Base-by-base conservation (phyloP, 2,888 invertebrate genomes). In the Coremacera marginata region DNA sequence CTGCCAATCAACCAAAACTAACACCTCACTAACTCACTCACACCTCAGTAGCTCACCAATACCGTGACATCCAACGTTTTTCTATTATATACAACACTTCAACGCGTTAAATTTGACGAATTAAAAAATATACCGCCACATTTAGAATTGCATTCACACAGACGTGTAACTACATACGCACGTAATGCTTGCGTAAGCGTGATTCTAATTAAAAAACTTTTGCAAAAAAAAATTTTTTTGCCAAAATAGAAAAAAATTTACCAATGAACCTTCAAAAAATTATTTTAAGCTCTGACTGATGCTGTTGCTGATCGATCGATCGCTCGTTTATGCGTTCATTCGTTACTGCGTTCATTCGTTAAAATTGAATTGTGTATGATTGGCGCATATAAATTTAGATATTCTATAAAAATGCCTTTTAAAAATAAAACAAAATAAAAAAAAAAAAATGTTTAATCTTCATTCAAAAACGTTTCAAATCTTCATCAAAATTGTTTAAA, bases 121-220 rank as follows among this genome's bases (percentile, higher is more conserved):
- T 55, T 7, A 2, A 22, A 55, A 19, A 5, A n/a, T 55, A n/a
- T 55, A 19, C 55, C 22, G 2, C 55, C 2, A 55, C 19, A 7
- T 19, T n/a, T 19, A 19, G 55, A 22, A 55, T 8, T 55, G 55
- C 55, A 55, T 55, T 22, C 5, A 19, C 9, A 7, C 19, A 1
- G 1, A n/a, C 19, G 55, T 55, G 19, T 19, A 55, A 3, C 19
- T 19, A 8, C 19, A 22, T 9, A 55, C 5, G 22, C 5, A 65
- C 16, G 34, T 31, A 8, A 65, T 65, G 65, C 16, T 65, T n/a
- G 63, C 62, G 31, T 65, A n/a, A 65, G 31, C 65, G 27, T 65
- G 11, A 65, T 37, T 31, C 65, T 4, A 65, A 44, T 65, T 65
- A 22, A 65, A 52, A 52, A 52, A 65, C n/a, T 22, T 22, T 25